These are phyloP conservation scores for Octodon degus DNA, from an alignment of 2,113 vertebrate genomes.

Conservation along the genomic window DNA sequence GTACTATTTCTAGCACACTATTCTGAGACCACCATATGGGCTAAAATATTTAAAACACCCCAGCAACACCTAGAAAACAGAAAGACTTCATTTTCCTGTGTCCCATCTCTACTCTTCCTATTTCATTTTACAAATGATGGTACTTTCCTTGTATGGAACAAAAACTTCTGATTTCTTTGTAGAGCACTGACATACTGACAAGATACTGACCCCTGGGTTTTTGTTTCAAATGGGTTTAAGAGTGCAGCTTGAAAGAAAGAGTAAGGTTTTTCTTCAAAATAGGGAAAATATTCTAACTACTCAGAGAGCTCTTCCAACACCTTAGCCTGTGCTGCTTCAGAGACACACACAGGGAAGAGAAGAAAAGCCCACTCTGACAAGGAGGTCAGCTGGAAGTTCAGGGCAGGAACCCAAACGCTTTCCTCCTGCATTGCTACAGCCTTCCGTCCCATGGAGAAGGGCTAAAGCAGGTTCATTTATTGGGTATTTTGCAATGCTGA, in stretches of 20 bases:
- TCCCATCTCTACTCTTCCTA: not conserved
- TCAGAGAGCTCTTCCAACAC: not conserved
- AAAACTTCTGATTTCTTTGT: not conserved
- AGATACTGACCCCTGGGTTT: not conserved
- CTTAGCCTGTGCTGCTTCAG: not conserved
- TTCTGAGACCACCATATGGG: slow-evolving; percentile 51
- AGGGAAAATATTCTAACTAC: not conserved
- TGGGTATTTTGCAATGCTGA: not conserved
- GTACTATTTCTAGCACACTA: slow-evolving; percentile 40
- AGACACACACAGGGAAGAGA: not conserved
- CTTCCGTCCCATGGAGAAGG: not conserved
- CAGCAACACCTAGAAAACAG: slow-evolving; percentile 33
- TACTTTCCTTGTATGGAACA: slow-evolving; percentile 15
- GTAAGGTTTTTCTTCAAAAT: not conserved
- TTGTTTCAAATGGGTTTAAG: not conserved
- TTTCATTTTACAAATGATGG: not conserved
- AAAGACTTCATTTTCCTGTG: not conserved
- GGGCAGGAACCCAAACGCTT: not conserved
- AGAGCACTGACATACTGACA: not conserved
- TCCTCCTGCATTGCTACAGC: not conserved
- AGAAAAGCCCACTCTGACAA: not conserved
- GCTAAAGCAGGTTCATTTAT: not conserved
- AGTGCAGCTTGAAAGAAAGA: not conserved
- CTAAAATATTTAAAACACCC: slow-evolving; percentile 49
- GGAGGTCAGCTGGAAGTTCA: not conserved